phyloP scores from a whole-genome alignment of 2,113 vertebrate species.

The Suncus etruscus region DNA sequence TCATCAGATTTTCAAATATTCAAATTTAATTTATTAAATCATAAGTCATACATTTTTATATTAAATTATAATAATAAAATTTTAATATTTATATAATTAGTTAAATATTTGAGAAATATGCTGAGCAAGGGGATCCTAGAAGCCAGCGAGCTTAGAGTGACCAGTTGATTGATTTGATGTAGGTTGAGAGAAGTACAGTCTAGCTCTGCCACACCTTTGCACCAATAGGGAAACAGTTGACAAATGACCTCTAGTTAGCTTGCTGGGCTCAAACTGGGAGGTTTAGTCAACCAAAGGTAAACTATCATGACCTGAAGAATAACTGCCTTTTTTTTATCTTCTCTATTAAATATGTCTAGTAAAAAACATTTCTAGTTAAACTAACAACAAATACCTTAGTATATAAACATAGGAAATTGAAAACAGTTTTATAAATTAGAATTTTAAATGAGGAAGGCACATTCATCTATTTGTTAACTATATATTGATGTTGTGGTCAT shows the following conservation, averaged over 20 bases:
- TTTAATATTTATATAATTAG: background rate
- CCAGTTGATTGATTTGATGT: background rate
- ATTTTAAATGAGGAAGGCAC: too few species aligned
- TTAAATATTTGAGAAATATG: background rate
- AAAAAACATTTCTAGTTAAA: background rate
- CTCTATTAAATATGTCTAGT: background rate
- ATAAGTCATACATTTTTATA: too few species aligned
- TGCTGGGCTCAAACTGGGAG: background rate
- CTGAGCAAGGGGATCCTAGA: background rate
- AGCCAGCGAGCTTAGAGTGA: background rate
- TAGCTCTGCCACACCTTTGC: background rate
- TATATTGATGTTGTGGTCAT: too few species aligned
- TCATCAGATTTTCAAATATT: too few species aligned
- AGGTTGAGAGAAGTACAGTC: rapidly evolving
- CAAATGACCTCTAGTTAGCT: background rate
- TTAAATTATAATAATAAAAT: too few species aligned
- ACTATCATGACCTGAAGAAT: background rate
- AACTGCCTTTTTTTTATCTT: background rate
- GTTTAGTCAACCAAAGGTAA: background rate
- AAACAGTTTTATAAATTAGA: too few species aligned
- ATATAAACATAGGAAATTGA: too few species aligned
- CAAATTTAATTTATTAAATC: too few species aligned
- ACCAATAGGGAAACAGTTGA: too few species aligned
- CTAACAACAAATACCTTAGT: background rate
- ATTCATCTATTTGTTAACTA: too few species aligned